phyloP scores from a whole-genome alignment of 2,113 vertebrate genomes.

The Mormyrus iriodes region DNA sequence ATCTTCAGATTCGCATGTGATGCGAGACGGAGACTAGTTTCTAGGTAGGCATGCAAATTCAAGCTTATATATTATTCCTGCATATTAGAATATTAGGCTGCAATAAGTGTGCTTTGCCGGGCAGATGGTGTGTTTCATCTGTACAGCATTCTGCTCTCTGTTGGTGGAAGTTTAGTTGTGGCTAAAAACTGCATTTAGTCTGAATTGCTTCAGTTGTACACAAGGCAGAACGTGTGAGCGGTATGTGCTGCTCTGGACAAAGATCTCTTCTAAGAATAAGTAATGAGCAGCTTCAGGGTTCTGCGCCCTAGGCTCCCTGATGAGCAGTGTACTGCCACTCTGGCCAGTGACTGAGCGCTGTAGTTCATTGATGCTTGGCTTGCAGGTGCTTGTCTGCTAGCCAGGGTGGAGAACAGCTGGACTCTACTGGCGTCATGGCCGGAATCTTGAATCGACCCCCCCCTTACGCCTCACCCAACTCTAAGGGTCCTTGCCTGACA shows the following conservation, averaged over 20 bases:
- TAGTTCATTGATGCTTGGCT: neutral
- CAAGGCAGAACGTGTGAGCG: neutral
- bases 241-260: neutral
- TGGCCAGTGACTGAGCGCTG: neutral
- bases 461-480: slow-evolving; percentile 27
- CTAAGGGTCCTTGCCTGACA: slow-evolving; percentile 15
- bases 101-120: neutral
- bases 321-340: neutral
- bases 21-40: neutral
- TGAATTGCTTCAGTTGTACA: neutral
- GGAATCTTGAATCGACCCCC: slow-evolving; percentile 20
- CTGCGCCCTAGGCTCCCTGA: too few species aligned
- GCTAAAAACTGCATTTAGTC: neutral
- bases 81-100: neutral
- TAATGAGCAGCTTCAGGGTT: neutral
- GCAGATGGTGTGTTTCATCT: neutral
- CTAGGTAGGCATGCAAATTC: neutral
- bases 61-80: neutral
- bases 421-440: slow-evolving; percentile 27
- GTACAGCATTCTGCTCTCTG: neutral
- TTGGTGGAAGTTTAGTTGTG: neutral
- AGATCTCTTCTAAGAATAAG: neutral
- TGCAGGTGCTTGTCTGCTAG: neutral
- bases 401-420: slow-evolving; percentile 32
- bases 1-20: neutral